Percentiles rank a stretch among this genome's conserved stretches.
phyloP scores from a whole-genome alignment of 2,888 invertebrate genomes.

The Onchidella celtica region DNA sequence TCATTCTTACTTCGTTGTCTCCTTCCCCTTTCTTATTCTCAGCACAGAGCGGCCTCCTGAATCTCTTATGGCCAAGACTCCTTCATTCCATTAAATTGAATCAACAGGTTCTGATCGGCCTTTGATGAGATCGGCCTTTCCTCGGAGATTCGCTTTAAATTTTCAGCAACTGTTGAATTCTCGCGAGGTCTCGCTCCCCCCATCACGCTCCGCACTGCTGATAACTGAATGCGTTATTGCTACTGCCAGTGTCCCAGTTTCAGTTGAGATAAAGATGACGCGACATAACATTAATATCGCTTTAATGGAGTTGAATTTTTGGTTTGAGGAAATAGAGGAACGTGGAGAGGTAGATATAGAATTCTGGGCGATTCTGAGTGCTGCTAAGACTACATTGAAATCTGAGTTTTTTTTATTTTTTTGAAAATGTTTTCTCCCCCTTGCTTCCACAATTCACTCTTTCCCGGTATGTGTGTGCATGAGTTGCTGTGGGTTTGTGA shows the following conservation, averaged over 20 bases:
- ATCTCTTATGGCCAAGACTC: not conserved
- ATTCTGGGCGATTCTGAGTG: too few species aligned
- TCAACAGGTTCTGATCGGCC: constrained; percentile 46
- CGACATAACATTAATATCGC: too few species aligned
- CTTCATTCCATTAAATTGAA: constrained; percentile 47
- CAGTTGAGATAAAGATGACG: too few species aligned
- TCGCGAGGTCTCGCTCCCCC: constrained; percentile 37
- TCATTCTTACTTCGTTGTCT: not conserved
- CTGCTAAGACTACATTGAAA: too few species aligned
- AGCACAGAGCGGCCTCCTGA: constrained; percentile 6
- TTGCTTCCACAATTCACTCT: too few species aligned
- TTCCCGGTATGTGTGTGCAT: too few species aligned
- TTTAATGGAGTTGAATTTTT: too few species aligned
- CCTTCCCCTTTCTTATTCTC: not conserved
- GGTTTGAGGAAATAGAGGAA: too few species aligned
- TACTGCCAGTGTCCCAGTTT: not conserved
- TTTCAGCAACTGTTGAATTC: constrained; percentile 46
- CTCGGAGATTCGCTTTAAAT: constrained; percentile 42
- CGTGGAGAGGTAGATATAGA: too few species aligned
- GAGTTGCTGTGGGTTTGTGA: too few species aligned
- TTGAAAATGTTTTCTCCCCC: too few species aligned
- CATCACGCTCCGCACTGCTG: not conserved
- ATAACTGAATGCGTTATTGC: not conserved
- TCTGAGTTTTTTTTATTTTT: too few species aligned
- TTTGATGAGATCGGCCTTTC: constrained; percentile 44